Percentiles rank a stretch among this genome's conserved stretches.
Conservation (phyloP, 2,888 invertebrate species). For the Xestoiulus laeticollis region DNA sequence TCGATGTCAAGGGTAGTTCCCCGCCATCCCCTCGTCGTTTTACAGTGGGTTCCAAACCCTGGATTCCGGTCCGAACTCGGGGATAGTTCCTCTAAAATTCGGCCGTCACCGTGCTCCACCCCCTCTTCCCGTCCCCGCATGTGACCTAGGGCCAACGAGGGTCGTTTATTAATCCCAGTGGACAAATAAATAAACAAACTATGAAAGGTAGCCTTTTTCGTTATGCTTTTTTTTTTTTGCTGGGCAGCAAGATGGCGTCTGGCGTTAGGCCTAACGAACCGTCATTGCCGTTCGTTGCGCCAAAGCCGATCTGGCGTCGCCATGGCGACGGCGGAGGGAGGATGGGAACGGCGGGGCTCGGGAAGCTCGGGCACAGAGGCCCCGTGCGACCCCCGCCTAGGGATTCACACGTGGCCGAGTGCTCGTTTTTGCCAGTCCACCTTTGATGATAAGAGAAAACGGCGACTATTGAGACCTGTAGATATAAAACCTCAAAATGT, state of each 20-base stretch:
- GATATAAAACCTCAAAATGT: no score
- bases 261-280: not conserved
- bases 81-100: no score
- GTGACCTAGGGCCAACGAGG: no score
- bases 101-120: not conserved
- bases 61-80: no score
- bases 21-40: no score
- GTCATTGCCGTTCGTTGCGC: slow-evolving; percentile 21
- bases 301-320: not conserved
- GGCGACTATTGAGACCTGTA: no score
- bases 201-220: not conserved
- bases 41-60: no score
- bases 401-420: not conserved
- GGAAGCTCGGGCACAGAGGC: not conserved
- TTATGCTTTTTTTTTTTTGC: not conserved
- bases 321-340: slow-evolving; percentile 18
- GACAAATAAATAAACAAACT: no score
- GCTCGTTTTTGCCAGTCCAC: not conserved
- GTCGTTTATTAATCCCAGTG: not conserved
- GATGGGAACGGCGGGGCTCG: slow-evolving; percentile 23
- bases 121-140: not conserved
- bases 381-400: not conserved
- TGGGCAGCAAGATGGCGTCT: not conserved
- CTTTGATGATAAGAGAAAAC: not conserved
- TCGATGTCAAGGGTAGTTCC: not conserved